These are phyloP conservation scores for Epiblema foenella DNA, from an alignment of 2,888 invertebrate genomes.

Conservation along the genomic window DNA sequence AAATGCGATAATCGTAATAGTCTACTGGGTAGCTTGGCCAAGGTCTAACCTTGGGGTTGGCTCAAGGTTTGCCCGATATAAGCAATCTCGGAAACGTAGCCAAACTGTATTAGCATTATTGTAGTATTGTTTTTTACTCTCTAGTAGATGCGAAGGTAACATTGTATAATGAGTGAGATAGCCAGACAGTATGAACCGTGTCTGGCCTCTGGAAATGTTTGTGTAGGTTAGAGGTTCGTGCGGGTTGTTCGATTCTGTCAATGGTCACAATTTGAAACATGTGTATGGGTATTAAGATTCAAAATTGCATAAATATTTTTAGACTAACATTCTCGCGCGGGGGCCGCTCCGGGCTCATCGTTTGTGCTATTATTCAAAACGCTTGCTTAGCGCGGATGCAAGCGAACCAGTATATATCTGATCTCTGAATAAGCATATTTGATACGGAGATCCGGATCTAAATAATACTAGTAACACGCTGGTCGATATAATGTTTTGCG, in stretches of 20 bases:
- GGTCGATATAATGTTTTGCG: background rate
- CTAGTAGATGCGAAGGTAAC: background rate
- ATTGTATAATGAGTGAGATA: too few species aligned
- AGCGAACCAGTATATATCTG: background rate
- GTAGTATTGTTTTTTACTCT: background rate
- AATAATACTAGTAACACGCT: background rate
- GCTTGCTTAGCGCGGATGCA: background rate
- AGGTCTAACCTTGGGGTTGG: conserved; percentile 32
- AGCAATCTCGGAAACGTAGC: conserved; percentile 1
- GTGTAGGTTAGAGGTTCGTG: conserved; percentile 11
- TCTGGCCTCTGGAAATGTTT: conserved; percentile 1
- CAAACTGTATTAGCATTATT: background rate
- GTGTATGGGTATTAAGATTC: conserved; percentile 1
- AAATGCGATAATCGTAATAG: conserved; percentile 14
- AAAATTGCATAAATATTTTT: conserved; percentile 1
- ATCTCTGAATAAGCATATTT: background rate
- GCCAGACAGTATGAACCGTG: conserved; percentile 1
- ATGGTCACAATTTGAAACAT: background rate
- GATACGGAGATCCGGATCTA: background rate
- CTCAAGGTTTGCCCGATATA: conserved; percentile 27
- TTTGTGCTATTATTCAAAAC: conserved; percentile 48
- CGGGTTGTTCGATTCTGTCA: conserved; percentile 1
- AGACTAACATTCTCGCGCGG: conserved; percentile 37
- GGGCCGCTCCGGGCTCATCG: conserved; percentile 37
- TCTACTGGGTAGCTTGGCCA: conserved; percentile 18